Conservation (phyloP, 2,113 vertebrate genomes). For the Melanerpes aurifrons region DNA sequence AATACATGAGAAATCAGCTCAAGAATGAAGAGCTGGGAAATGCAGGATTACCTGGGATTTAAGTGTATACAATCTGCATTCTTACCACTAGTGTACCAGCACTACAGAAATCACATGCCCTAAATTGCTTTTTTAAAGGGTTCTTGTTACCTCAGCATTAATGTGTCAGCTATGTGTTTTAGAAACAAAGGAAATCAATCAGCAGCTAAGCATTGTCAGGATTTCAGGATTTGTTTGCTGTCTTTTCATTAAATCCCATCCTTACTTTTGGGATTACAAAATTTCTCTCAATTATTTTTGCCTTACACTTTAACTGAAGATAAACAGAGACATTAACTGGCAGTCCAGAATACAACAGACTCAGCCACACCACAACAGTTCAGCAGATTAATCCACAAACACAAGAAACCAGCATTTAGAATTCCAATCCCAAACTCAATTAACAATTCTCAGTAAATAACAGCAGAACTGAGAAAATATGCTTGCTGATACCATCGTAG, state of each 20-base stretch:
- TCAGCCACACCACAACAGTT: neutral
- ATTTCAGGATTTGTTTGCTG: neutral
- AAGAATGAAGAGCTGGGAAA: neutral
- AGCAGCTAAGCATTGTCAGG: accelerated
- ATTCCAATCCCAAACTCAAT: neutral
- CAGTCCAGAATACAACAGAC: neutral
- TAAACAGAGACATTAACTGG: neutral
- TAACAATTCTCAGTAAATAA: neutral
- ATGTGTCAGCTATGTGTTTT: neutral
- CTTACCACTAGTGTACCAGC: neutral
- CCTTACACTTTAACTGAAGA: neutral
- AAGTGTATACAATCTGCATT: neutral
- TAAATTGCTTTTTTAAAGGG: neutral
- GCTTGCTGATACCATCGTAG: accelerated
- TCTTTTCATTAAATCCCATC: neutral
- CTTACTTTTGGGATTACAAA: neutral
- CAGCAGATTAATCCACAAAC: neutral
- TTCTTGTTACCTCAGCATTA: neutral
- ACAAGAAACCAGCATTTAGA: neutral
- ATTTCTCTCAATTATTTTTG: neutral
- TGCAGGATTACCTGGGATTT: neutral
- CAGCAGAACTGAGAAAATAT: neutral
- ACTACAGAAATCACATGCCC: neutral
- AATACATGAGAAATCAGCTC: neutral
- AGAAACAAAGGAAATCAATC: neutral